Evolutionary conservation across 1,140 invertebrate genomes (phyloP).

Genomic region (Ridgeia piscesae): DNA sequence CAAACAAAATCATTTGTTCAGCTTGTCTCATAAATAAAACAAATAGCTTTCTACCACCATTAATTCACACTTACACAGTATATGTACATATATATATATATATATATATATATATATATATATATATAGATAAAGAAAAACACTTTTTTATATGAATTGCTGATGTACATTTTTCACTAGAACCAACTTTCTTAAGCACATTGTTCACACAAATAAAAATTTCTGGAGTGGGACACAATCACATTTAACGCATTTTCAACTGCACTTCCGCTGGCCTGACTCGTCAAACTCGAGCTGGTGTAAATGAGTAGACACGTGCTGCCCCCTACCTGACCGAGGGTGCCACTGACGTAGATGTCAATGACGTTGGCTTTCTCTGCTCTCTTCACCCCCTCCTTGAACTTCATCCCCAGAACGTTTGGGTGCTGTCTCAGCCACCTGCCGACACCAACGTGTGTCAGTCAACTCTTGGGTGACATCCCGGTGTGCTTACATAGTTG

Average conservation of each 20-base stretch:
- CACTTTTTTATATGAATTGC: too few relatives aligned
- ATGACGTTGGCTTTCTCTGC: slow-evolving; percentile 94
- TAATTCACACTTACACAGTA: too few relatives aligned
- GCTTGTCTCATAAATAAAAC: too few relatives aligned
- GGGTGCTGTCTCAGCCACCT: slow-evolving; percentile 94
- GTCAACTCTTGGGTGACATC: background rate
- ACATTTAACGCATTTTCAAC: too few relatives aligned
- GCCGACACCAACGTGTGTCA: background rate
- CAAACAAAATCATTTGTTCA: too few relatives aligned
- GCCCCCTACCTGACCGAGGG: slow-evolving; percentile 68
- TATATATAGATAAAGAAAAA: too few relatives aligned
- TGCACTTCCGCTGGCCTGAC: background rate
- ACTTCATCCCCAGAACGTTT: slow-evolving; percentile 80
- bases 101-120: too few relatives aligned
- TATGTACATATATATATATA: too few relatives aligned
- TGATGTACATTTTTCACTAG: too few relatives aligned
- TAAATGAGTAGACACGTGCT: background rate
- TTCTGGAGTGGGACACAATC: background rate
- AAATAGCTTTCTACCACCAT: too few relatives aligned
- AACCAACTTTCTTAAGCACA: background rate
- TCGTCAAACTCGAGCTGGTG: background rate
- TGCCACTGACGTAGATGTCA: slow-evolving; percentile 91
- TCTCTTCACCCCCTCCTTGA: slow-evolving; percentile 85
- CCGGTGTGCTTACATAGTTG: too few relatives aligned
- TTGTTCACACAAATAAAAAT: too few relatives aligned